phyloP scores from a whole-genome alignment of 2,113 vertebrate species.

The Callithrix jacchus region DNA sequence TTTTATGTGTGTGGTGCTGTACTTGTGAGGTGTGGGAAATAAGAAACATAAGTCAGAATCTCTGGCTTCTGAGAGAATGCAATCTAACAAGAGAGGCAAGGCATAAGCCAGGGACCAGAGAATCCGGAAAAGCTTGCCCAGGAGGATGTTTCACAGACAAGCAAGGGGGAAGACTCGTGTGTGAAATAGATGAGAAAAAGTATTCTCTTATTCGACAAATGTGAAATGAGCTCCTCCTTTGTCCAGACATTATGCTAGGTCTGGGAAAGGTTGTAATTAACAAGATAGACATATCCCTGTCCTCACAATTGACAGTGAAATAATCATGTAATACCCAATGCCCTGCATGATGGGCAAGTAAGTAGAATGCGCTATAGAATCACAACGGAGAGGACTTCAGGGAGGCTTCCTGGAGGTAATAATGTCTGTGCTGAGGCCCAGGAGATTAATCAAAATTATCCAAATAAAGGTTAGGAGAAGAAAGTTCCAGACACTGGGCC shows the following conservation, averaged over 20 bases:
- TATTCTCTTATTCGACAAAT: rapidly evolving
- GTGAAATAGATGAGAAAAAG: background rate
- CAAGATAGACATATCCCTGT: too few species aligned
- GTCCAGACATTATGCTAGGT: background rate
- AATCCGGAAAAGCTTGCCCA: background rate
- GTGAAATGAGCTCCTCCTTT: background rate
- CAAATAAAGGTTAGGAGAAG: background rate
- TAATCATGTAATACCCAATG: rapidly evolving
- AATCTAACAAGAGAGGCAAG: rapidly evolving
- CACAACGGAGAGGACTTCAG: background rate
- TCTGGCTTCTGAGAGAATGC: background rate
- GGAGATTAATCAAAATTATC: too few species aligned
- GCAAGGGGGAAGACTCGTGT: background rate
- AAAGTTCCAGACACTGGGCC: background rate
- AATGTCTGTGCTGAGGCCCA: background rate
- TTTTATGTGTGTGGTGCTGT: background rate
- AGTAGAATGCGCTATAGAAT: too few species aligned
- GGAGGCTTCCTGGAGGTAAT: background rate
- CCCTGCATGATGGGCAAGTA: background rate
- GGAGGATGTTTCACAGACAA: background rate
- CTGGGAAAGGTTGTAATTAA: background rate
- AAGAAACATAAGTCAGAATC: background rate
- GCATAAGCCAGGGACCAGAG: too few species aligned
- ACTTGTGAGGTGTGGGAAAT: background rate
- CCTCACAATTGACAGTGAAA: rapidly evolving